A percentile compares a stretch with the other conserved stretches of the same genome.
phyloP scores from a whole-genome alignment of 2,113 vertebrate genomes.

The Sprattus sprattus region DNA sequence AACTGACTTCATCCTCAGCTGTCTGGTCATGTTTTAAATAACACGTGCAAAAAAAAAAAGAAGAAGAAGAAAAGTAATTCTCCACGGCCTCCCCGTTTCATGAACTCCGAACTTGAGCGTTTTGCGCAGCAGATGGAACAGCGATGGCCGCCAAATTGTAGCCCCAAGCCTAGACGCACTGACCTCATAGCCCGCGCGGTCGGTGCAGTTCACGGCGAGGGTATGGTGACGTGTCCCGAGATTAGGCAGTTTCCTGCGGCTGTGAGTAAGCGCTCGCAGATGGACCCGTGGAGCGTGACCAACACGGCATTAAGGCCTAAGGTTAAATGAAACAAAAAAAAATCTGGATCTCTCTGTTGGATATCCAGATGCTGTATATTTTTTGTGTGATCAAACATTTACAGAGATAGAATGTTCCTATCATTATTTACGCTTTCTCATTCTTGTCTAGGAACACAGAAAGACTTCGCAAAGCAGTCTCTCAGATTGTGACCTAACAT shows the following conservation, averaged over 20 bases:
- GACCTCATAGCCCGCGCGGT: background rate
- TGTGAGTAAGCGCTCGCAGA: background rate
- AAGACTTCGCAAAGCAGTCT: background rate
- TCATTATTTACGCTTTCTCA: background rate
- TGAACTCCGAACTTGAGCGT: background rate
- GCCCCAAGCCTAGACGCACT: background rate
- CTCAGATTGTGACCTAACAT: background rate
- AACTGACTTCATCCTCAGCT: slow-evolving; percentile 17
- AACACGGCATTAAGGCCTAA: background rate
- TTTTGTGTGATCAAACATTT: background rate
- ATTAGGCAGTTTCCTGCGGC: background rate
- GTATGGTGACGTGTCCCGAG: background rate
- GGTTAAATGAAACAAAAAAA: background rate
- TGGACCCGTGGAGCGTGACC: background rate
- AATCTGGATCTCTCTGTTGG: background rate
- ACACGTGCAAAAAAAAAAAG: background rate
- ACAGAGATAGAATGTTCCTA: background rate
- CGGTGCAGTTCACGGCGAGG: background rate
- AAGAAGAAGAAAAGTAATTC: background rate
- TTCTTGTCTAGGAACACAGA: background rate
- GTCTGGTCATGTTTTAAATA: slow-evolving; percentile 3
- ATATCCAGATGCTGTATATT: background rate
- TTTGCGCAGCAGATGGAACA: background rate
- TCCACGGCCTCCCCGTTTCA: background rate
- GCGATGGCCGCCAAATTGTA: background rate